Conservation (phyloP, 2,888 invertebrate genomes). For the Drosophila pseudotakahashii region DNA sequence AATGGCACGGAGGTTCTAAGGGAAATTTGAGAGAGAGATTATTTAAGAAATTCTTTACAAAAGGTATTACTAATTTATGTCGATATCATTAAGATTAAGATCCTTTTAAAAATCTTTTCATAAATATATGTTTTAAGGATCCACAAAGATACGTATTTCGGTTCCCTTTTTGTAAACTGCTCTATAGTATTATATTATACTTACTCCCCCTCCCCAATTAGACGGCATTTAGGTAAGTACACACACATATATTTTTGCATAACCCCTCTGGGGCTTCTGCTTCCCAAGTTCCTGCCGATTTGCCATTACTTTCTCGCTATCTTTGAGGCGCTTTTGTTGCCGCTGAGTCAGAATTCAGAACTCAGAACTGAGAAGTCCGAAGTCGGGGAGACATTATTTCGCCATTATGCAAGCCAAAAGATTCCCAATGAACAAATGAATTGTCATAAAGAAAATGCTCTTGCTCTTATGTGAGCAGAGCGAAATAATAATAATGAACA, state of each 20-base stretch:
- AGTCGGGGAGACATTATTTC: slow-evolving; percentile 18
- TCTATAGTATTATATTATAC: no score
- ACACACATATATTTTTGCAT: slow-evolving; percentile 2
- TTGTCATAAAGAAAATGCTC: slow-evolving; percentile 35
- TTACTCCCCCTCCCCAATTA: no score
- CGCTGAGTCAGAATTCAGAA: slow-evolving; percentile 15
- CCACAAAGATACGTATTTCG: no score
- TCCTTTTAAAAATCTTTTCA: no score
- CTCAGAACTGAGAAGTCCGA: slow-evolving; percentile 15
- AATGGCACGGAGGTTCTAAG: background rate
- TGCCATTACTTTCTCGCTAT: slow-evolving; percentile 7
- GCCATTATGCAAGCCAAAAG: slow-evolving; percentile 42
- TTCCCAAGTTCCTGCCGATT: slow-evolving; percentile 16
- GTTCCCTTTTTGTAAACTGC: no score
- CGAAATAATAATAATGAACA: background rate
- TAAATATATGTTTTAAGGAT: no score
- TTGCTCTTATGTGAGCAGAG: slow-evolving; percentile 34
- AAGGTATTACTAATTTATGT: no score
- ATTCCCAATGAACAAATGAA: slow-evolving; percentile 40
- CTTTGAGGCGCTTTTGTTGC: slow-evolving; percentile 12
- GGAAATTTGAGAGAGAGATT: no score
- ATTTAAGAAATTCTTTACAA: no score
- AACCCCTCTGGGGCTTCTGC: background rate
- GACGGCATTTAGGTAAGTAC: no score
- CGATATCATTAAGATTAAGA: no score